A percentile compares a stretch with the other conserved stretches of the same genome.
Conservation (phyloP, 2,888 invertebrate species). For the Nudaria mundana region DNA sequence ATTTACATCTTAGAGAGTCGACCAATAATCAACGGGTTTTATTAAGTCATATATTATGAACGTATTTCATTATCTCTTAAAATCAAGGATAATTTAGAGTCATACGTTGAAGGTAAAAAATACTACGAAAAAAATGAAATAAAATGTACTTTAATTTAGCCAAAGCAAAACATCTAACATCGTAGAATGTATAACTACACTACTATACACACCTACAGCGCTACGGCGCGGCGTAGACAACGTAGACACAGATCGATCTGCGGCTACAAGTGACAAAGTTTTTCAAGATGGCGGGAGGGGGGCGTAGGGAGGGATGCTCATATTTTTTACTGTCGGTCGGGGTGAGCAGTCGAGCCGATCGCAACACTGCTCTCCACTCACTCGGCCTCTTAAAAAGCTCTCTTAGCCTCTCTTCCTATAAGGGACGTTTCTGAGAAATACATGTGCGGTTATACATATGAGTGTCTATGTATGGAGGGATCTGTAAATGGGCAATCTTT, state of each 20-base stretch:
- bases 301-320: constrained; percentile 67
- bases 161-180: no score
- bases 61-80: no score
- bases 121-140: no score
- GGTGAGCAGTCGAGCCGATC: constrained; percentile 80
- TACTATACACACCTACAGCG: constrained; percentile 37
- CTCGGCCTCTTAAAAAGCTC: constrained; percentile 75
- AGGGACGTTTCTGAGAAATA: constrained; percentile 64
- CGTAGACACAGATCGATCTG: constrained; percentile 78
- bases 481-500: constrained; percentile 49
- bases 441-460: constrained; percentile 58
- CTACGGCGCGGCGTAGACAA: constrained; percentile 54
- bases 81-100: no score
- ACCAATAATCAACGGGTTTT: not conserved
- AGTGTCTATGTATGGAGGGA: constrained; percentile 53
- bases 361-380: constrained; percentile 78
- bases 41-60: not conserved
- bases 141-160: no score
- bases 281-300: constrained; percentile 73
- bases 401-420: constrained; percentile 60
- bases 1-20: constrained; percentile 2
- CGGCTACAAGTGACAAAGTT: constrained; percentile 78
- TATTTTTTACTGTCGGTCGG: constrained; percentile 80
- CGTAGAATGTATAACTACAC: constrained; percentile 16
- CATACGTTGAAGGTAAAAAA: no score